These are phyloP conservation scores for Atherinomorus stipes DNA, from an alignment of 2,113 vertebrate species.

Conservation along the genomic window DNA sequence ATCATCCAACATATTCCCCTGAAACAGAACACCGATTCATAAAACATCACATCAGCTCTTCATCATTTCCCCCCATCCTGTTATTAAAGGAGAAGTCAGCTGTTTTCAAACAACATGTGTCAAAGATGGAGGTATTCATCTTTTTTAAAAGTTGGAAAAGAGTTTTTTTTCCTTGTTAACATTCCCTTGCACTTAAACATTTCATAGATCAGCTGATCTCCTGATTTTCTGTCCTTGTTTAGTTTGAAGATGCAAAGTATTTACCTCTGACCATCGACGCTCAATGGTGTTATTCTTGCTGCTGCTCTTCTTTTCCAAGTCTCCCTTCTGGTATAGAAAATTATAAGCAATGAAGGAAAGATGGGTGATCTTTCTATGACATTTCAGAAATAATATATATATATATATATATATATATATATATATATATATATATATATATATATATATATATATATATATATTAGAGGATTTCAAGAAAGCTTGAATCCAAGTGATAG, in stretches of 20 bases:
- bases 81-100: too few relatives aligned
- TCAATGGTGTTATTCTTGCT: not conserved
- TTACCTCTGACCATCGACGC: slow-evolving; percentile 56
- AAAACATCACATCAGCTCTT: not conserved
- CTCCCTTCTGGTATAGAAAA: not conserved
- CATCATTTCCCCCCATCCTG: not conserved
- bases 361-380: too few relatives aligned
- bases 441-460: too few relatives aligned
- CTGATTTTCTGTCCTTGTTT: not conserved
- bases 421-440: too few relatives aligned
- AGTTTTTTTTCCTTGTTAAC: not conserved
- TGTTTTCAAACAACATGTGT: too few relatives aligned
- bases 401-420: too few relatives aligned
- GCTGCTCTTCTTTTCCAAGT: not conserved
- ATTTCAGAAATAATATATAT: too few relatives aligned
- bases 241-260: not conserved
- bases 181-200: not conserved
- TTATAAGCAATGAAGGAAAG: not conserved
- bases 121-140: too few relatives aligned
- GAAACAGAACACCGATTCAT: not conserved
- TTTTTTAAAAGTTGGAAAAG: not conserved
- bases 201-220: too few relatives aligned
- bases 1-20: slow-evolving; percentile 44
- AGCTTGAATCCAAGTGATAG: too few relatives aligned
- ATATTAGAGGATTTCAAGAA: not conserved